Evolutionary conservation across 2,888 invertebrate species (phyloP), one percentile per base, ranked within the genome.

Genomic region (Philereme transversata): DNA sequence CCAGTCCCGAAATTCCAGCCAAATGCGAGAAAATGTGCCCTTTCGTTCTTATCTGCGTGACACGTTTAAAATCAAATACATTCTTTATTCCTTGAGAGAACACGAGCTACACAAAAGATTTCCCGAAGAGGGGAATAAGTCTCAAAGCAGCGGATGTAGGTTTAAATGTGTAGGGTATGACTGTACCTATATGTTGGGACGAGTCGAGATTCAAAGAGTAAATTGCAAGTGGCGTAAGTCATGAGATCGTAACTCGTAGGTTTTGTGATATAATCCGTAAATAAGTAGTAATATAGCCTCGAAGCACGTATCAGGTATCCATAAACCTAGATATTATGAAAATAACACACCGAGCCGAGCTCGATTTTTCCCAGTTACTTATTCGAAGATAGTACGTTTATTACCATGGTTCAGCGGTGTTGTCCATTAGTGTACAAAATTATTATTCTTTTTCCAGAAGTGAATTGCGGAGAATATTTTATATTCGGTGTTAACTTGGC

Each of bases 1-100:
- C 3, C 8, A 40, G 22, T 5, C 22, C 40, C 10, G 11, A 8
- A 50, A 50, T 38, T 40, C 41, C 43, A 51, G 34, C 41, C 5
- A 41, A 51, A 43, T 43, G 34, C 51, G 33, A 41, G 43, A 51
- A 43, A 51, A 34, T 51, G 50, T 50, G 40, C 43, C 51, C 51
- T 41, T 38, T 43, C 41, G 40, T 50, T 50, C 9, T 10, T 50
- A 11, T 22, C 50, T 9, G 22, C 45, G 45, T 45, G 38, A 38
- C 51, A 34, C 34, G 41, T 22, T 43, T 43, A n/a, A 51, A 51
- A 43, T 51, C 43, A 33, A 51, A 43, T 51, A 50, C 40, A 50
- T 43, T 34, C 34, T 51, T 51, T 33, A 34, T 33, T 41, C 22
- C 4, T 40, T 7, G 11, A 35, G n/a, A 11, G 22, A 9, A 40